Base-by-base conservation (phyloP, 2,113 vertebrate genomes). In the Oncorhynchus kisutch region DNA sequence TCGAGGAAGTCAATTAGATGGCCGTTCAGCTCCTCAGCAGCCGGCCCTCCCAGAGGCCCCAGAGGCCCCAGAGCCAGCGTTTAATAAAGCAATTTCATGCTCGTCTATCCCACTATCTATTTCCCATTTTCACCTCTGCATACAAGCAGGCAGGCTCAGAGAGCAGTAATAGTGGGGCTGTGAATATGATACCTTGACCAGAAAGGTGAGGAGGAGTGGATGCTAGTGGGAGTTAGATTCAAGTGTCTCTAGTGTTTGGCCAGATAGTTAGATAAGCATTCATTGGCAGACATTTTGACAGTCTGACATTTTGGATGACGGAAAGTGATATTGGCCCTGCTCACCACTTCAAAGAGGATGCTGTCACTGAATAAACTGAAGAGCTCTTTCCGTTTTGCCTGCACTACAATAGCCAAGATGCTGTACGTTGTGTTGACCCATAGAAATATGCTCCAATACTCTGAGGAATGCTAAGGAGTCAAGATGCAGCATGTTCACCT, bases 71-170 rank as follows among this genome's bases (percentile, higher is more conserved):
- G 9, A 71, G 4, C 25, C 71, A 79, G 68, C 74, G 24, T 88
- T 88, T 84, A 86, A 85, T 88, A 83, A 88, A 89, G 66, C 76
- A 83, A 82, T 91, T 89, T 88, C 89, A 88, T 45, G 79, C 83
- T 86, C 79, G n/a, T 84, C 83, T 76, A 75, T 78, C 62, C 68
- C 72, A 72, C 29, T 34, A 31, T 68, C 24, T 25, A 66, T 27
- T 16, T 66, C 25, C 64, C 64, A 25, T 29, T 66, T 29, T 7
- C 22, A 66, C 64, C 24, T 12, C 64, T 12, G 24, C 64, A 60
- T 78, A 77, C 82, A 72, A 75, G 79, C 12, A 82, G 81, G 85
- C 76, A 70, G 80, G 78, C 84, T 84, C 64, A 73, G 86, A 86
- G 39, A 84, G 75, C 59, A 9, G 51, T 54, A 18, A 16, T 5